Percentiles rank a stretch among this genome's conserved stretches.
These are phyloP conservation scores for Halichondria panicea DNA, from an alignment of 37 sponge, comb jelly and placozoan species.

Conservation along the genomic window DNA sequence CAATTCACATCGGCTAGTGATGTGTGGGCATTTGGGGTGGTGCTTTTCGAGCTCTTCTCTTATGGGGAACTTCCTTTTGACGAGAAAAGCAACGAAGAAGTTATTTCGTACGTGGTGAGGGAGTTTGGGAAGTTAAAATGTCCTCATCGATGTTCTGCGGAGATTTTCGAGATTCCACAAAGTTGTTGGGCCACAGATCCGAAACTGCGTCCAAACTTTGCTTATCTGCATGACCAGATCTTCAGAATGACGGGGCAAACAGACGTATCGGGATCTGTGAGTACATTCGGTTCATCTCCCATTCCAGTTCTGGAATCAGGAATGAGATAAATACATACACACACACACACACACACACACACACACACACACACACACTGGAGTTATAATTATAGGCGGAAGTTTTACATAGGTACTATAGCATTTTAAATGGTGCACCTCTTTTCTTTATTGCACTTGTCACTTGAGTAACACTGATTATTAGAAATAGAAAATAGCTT, in stretches of 20 bases:
- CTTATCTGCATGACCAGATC: slow-evolving; percentile 45
- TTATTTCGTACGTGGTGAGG: slow-evolving; percentile 10
- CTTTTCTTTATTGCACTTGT: too few relatives aligned
- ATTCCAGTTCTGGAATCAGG: too few relatives aligned
- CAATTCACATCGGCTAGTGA: slow-evolving; percentile 59
- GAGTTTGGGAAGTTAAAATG: slow-evolving; percentile 1
- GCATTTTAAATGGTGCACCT: too few relatives aligned
- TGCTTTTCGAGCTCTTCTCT: slow-evolving; percentile 71
- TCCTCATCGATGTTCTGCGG: slow-evolving; percentile 42
- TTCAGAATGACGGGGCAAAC: slow-evolving; percentile 18
- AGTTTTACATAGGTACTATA: too few relatives aligned
- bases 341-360: too few relatives aligned
- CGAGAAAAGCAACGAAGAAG: slow-evolving; percentile 42
- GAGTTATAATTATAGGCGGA: too few relatives aligned
- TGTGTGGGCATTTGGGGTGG: slow-evolving; percentile 72
- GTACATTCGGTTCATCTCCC: too few relatives aligned
- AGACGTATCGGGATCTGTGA: not conserved
- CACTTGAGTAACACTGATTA: too few relatives aligned
- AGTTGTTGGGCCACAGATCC: slow-evolving; percentile 52
- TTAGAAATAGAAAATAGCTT: too few relatives aligned
- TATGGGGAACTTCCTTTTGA: slow-evolving; percentile 63
- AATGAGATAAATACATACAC: too few relatives aligned
- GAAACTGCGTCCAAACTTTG: slow-evolving; percentile 32
- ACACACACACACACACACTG: too few relatives aligned
- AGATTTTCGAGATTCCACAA: slow-evolving; percentile 25